These are phyloP conservation scores for Zaprionus vittiger DNA, from an alignment of 1,140 invertebrate genomes.

Conservation along the genomic window DNA sequence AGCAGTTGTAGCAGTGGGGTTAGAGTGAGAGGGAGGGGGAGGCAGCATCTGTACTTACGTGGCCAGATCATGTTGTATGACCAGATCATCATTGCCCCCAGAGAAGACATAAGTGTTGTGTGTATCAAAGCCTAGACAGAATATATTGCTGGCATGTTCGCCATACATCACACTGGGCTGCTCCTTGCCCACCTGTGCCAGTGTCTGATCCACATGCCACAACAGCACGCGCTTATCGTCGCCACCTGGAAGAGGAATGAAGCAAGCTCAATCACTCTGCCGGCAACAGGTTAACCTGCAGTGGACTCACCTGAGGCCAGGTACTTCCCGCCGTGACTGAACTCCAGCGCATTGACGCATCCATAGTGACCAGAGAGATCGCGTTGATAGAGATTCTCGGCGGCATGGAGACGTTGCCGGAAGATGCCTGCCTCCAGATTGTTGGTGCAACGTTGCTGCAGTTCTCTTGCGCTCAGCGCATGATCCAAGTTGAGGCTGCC, in stretches of 20 bases:
- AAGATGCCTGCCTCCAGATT: conserved; percentile 85
- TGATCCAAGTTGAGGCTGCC: conserved; percentile 62
- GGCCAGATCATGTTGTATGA: conserved; percentile 92
- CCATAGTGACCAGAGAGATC: conserved; percentile 96
- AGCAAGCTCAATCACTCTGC: conserved; percentile 18
- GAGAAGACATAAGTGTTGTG: conserved; percentile 93
- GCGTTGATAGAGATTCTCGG: conserved; percentile 91
- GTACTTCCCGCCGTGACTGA: conserved; percentile 93
- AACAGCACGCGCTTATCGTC: conserved; percentile 95
- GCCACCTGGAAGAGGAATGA: conserved; percentile 84
- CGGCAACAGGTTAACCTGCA: conserved; percentile 15
- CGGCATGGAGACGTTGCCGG: conserved; percentile 87
- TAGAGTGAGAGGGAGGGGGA: no score
- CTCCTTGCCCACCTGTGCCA: conserved; percentile 86
- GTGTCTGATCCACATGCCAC: conserved; percentile 94
- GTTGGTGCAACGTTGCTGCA: conserved; percentile 36
- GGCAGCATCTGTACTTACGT: conserved; percentile 86
- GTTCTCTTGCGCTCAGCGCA: conserved; percentile 54
- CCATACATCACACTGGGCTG: conserved; percentile 90
- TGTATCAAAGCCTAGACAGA: conserved; percentile 94
- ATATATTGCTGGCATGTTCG: conserved; percentile 96
- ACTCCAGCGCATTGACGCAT: conserved; percentile 98
- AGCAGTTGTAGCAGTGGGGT: no score
- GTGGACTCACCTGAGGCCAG: conserved; percentile 92
- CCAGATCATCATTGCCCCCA: conserved; percentile 97